Base-by-base conservation (phyloP, 2,888 invertebrate species). In the Rhyacophila evoluta region DNA sequence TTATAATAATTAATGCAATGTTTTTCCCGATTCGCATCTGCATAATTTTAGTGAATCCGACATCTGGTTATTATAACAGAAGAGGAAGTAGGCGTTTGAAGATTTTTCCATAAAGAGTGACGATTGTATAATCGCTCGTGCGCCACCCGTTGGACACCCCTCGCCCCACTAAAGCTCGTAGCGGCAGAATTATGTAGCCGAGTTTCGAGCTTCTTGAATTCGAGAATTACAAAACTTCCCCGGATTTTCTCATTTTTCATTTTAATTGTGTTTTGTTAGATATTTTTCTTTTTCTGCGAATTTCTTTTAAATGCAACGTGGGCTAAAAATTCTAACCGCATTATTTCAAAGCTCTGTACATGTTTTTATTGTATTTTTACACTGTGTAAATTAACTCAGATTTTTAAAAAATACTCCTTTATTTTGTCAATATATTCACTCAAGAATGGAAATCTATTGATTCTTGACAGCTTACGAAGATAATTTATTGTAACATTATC, bases 181-280 rank as follows among this genome's bases (percentile, higher is more conserved):
- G 72, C 72, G 67, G 67, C 71, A 77, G 68, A 79, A 81, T 81
- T 81, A 80, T 80, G 78, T 79, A 72, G 76, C 73, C 12, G 72
- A 72, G 76, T 79, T 77, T 77, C 67, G 77, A 81, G 74, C 76
- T 81, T 81, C 77, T 77, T 74, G 74, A 79, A 79, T 79, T 72
- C 77, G 79, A 72, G 79, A 81, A 77, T 81, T 81, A 81, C 81
- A 79, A 81, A 81, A 81, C 81, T 79, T 81, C 36, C 8, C 71
- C 81, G 77, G 79, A 81, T 81, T 81, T 79, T 81, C 81, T 81
- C 81, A 81, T 81, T 76, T 78, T 81, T 81, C 81, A 79, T 81
- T 81, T 81, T 81, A 81, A 81, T 79, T 81, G 81, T 81, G 79
- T 79, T 81, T 79, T 77, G 77, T 76, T 75, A 79, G 77, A 72